Evolutionary conservation across 2,797 vertebrate species (phyloP), one percentile per base, ranked within the genome.

Genomic region (Danio kyathit): DNA sequence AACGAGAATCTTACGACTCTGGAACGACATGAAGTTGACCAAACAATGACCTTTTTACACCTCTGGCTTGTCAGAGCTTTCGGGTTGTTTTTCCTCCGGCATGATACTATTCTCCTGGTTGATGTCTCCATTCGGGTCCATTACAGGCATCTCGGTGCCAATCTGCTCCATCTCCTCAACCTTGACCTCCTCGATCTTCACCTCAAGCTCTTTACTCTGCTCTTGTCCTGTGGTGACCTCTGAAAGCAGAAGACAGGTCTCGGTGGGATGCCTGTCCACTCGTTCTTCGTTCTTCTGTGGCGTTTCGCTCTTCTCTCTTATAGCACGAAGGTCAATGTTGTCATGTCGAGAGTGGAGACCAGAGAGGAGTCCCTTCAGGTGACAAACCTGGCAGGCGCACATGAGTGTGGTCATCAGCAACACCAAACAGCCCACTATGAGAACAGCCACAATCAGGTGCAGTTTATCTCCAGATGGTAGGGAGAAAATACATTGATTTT

Each of bases 301-400:
- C 0, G 29, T 12, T 71, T 60, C n/a, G 5, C 44, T 71, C n/a
- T 16, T 61, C n/a, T 8, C 12, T 60, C n/a, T 77, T 0, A 74
- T 5, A 46, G 81, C 52, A 2, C 43, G 48, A 81, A 64, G 69
- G 51, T 91, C 88, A 0, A 0, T 1, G 2, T 82, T 17, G 67
- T 7, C 41, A 17, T 19, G 8, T 44, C 17, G 0, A 16, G 11
- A 10, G 10, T 59, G 38, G 17, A 71, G 69, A 63, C 56, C 82
- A 69, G 41, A 38, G 43, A 57, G 41, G 57, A 86, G 44, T 76
- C 40, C 46, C 29, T 43, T 87, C 74, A 91, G 21, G 21, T 80
- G 76, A n/a, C 87, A 89, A 43, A 93, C 75, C 67, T 88, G 91
- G 0, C 69, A 88, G 0, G 72, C 1, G 82, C 93, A 54, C 0